Evolutionary conservation across 2,113 vertebrate species (phyloP).

Genomic region (Rhizomys pruinosus): DNA sequence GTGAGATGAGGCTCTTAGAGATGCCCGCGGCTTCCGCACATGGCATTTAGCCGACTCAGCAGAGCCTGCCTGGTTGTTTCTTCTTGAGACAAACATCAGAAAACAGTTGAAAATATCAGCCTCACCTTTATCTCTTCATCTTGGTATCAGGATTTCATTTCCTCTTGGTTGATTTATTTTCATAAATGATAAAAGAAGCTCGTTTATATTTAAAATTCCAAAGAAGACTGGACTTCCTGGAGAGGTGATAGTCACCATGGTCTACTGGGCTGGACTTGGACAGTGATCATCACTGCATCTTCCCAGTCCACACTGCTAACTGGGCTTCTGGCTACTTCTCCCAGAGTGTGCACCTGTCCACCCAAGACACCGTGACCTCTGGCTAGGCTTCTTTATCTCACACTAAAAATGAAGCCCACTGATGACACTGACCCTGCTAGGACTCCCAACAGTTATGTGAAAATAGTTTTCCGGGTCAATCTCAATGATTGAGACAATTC

Average conservation of each 20-base stretch:
- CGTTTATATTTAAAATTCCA: neutral
- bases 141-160: neutral
- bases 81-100: neutral
- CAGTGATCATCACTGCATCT: rapidly evolving
- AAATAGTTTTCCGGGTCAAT: neutral
- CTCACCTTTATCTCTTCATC: neutral
- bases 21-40: neutral
- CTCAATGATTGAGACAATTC: neutral
- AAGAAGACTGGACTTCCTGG: neutral
- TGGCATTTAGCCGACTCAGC: neutral
- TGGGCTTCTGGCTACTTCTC: neutral
- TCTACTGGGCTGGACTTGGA: neutral
- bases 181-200: neutral
- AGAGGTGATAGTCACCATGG: rapidly evolving
- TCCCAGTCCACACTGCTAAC: neutral
- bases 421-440: neutral
- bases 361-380: neutral
- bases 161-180: neutral
- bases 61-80: neutral
- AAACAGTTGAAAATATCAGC: neutral
- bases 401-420: neutral
- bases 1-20: neutral
- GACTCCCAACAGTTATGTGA: neutral
- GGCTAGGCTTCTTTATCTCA: neutral
- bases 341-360: rapidly evolving